phyloP scores from a whole-genome alignment of 2,888 invertebrate genomes.

The Synergus laeviventris region DNA sequence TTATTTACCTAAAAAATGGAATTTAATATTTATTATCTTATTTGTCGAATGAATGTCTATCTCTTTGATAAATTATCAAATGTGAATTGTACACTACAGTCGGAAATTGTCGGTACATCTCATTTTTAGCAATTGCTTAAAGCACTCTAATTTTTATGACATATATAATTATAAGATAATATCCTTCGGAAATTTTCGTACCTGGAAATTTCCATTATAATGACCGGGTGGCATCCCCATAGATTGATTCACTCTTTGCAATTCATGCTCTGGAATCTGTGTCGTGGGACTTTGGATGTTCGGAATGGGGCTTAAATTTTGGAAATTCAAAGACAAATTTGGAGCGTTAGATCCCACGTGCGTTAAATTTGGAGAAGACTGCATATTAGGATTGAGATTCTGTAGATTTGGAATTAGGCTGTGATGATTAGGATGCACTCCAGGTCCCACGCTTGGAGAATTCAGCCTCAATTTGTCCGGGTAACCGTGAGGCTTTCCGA shows the following conservation, averaged over 20 bases:
- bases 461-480: constrained; percentile 71
- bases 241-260: constrained; percentile 68
- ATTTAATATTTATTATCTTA: too few relatives aligned
- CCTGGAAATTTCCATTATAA: constrained; percentile 72
- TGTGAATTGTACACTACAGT: too few relatives aligned
- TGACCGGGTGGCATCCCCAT: constrained; percentile 61
- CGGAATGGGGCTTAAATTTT: constrained; percentile 73
- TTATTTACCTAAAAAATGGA: constrained; percentile 53
- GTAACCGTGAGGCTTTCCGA: constrained; percentile 69
- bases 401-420: constrained; percentile 74
- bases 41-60: too few relatives aligned
- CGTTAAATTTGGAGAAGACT: constrained; percentile 73
- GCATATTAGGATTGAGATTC: constrained; percentile 75
- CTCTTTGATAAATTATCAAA: too few relatives aligned
- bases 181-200: too few relatives aligned
- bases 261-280: constrained; percentile 68
- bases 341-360: constrained; percentile 67
- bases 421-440: constrained; percentile 66
- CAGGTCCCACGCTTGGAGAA: constrained; percentile 63
- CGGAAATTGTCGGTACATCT: too few relatives aligned
- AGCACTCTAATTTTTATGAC: too few relatives aligned
- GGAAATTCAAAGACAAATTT: constrained; percentile 73
- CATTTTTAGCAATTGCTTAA: too few relatives aligned
- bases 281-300: constrained; percentile 66
- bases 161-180: too few relatives aligned